Percentiles rank a stretch among this genome's conserved stretches.
phyloP scores from a whole-genome alignment of 2,888 invertebrate species.

The Hipparchia sbordonii region DNA sequence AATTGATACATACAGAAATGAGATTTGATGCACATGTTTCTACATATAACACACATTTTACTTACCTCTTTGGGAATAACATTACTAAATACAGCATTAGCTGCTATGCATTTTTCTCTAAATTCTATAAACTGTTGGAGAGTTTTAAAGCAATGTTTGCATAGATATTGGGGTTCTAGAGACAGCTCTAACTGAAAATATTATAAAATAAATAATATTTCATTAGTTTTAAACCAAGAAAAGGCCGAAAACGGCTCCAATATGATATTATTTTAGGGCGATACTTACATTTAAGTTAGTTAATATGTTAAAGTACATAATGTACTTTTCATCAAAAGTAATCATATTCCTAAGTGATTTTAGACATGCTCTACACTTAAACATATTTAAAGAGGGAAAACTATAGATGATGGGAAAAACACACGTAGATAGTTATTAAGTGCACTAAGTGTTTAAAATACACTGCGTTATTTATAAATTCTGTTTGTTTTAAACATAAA shows the following conservation, averaged over 20 bases:
- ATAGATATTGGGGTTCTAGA: constrained; percentile 59
- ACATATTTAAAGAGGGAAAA: constrained; percentile 44
- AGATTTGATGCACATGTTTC: too few relatives aligned
- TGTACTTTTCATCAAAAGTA: constrained; percentile 51
- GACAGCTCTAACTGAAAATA: constrained; percentile 51
- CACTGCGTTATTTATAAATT: too few relatives aligned
- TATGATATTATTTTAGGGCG: background rate
- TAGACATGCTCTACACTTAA: constrained; percentile 64
- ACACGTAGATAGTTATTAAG: too few relatives aligned
- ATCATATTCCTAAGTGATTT: constrained; percentile 44
- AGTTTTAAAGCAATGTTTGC: constrained; percentile 51
- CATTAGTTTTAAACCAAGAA: background rate
- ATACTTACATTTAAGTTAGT: constrained; percentile 63
- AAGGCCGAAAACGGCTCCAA: background rate
- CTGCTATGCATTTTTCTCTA: constrained; percentile 54
- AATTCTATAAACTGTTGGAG: constrained; percentile 56
- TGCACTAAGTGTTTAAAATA: too few relatives aligned
- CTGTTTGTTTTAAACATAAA: too few relatives aligned
- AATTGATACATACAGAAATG: too few relatives aligned
- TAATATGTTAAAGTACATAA: constrained; percentile 57
- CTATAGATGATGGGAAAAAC: background rate
- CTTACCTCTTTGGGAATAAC: constrained; percentile 38
- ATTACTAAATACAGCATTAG: constrained; percentile 51
- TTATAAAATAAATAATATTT: background rate
- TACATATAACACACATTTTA: too few relatives aligned